Percentiles rank a stretch among this genome's conserved stretches.
phyloP scores from a whole-genome alignment of 2,888 invertebrate genomes.

The Trachelus troglodyta region DNA sequence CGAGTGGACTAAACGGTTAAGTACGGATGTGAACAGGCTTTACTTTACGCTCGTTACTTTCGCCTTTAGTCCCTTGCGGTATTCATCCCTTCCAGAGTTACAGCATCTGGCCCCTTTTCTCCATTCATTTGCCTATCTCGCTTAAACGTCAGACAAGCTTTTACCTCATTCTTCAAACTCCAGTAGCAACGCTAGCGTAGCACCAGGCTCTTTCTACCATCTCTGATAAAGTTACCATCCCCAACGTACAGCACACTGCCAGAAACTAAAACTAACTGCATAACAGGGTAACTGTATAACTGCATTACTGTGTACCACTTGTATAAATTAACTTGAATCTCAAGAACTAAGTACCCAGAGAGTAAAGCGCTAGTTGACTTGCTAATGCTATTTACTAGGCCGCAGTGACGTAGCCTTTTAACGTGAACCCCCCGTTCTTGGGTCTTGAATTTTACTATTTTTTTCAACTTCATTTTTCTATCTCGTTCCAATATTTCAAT shows the following conservation, averaged over 20 bases:
- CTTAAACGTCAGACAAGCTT: background rate
- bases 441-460: background rate
- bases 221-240: background rate
- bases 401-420: conserved; percentile 39
- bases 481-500: background rate
- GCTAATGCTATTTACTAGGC: conserved; percentile 61
- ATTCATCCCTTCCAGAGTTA: background rate
- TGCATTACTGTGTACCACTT: conserved; percentile 58
- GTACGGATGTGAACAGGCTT: conserved; percentile 8
- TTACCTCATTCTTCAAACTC: background rate
- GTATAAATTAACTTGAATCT: conserved; percentile 64
- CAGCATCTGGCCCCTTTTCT: background rate
- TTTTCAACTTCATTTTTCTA: background rate
- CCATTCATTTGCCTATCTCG: background rate
- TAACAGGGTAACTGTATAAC: conserved; percentile 56
- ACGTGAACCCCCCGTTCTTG: background rate
- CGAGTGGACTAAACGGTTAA: conserved; percentile 16
- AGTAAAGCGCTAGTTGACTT: conserved; percentile 62
- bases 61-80: background rate
- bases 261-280: conserved; percentile 54
- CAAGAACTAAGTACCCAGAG: conserved; percentile 60
- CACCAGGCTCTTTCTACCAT: background rate
- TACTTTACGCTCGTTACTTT: conserved; percentile 6
- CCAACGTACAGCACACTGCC: conserved; percentile 7
- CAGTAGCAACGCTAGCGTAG: background rate